Evolutionary conservation across 2,113 vertebrate genomes (phyloP).

Genomic region (Lasiurus borealis): DNA sequence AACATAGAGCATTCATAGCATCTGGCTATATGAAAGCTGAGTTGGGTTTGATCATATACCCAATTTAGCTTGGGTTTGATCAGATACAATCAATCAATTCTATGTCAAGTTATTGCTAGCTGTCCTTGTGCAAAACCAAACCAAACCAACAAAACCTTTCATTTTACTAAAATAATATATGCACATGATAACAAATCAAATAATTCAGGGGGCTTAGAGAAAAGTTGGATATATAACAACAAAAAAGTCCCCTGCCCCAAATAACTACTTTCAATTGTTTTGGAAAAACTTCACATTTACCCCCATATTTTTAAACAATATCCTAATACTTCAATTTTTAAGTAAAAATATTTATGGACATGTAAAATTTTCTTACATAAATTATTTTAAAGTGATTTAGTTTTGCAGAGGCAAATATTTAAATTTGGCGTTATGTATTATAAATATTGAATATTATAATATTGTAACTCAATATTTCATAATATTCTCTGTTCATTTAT

Average conservation of each 20-base stretch:
- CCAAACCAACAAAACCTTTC: conserved; percentile 3
- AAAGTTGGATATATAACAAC: background rate
- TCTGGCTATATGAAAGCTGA: background rate
- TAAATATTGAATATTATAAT: conserved; percentile 20
- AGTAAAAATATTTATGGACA: background rate
- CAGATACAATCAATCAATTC: background rate
- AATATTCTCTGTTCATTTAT: background rate
- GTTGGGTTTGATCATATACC: too few relatives aligned
- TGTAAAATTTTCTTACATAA: background rate
- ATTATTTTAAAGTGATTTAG: background rate
- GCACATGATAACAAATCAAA: background rate
- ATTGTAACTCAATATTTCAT: conserved; percentile 5
- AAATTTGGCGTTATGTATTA: conserved; percentile 26
- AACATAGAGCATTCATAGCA: background rate
- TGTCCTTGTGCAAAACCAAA: conserved; percentile 26
- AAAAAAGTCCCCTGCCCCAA: background rate
- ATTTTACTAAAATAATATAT: conserved; percentile 49
- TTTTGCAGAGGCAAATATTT: background rate
- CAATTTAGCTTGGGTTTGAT: conserved; percentile 6
- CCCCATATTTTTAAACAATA: conserved; percentile 44
- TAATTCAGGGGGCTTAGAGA: background rate
- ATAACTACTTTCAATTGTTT: conserved; percentile 37
- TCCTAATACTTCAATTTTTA: background rate
- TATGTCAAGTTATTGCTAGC: background rate
- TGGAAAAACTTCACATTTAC: conserved; percentile 3